A percentile compares a stretch with the other conserved stretches of the same genome.
phyloP scores from a whole-genome alignment of 2,113 vertebrate genomes.

The Eonycteris spelaea region DNA sequence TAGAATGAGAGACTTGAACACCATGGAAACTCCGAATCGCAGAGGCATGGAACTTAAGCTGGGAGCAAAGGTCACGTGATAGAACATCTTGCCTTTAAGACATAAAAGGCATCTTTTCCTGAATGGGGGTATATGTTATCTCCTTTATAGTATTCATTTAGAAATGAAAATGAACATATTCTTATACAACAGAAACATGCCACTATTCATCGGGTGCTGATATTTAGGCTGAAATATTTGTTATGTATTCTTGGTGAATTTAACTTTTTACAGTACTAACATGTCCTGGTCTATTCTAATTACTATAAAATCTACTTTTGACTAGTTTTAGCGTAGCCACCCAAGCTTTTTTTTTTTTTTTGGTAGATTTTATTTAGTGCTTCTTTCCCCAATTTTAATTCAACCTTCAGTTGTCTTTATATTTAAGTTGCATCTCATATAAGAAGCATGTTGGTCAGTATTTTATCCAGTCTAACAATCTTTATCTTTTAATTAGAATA shows the following conservation, averaged over 20 bases:
- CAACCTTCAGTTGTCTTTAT: neutral
- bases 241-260: neutral
- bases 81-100: neutral
- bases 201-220: neutral
- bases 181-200: neutral
- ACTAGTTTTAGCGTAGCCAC: neutral
- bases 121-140: neutral
- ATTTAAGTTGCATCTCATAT: neutral
- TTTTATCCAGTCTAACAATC: neutral
- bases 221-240: neutral
- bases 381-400: neutral
- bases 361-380: neutral
- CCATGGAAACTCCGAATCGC: neutral
- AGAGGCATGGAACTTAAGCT: neutral
- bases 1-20: neutral
- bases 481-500: neutral
- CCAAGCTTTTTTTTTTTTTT: neutral
- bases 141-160: neutral
- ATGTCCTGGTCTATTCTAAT: neutral
- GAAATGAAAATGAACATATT: neutral
- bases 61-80: neutral
- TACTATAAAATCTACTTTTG: neutral
- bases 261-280: neutral
- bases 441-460: neutral
- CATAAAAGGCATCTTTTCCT: neutral